phyloP scores from a whole-genome alignment of 2,888 invertebrate species.

The Malacosoma neustria region DNA sequence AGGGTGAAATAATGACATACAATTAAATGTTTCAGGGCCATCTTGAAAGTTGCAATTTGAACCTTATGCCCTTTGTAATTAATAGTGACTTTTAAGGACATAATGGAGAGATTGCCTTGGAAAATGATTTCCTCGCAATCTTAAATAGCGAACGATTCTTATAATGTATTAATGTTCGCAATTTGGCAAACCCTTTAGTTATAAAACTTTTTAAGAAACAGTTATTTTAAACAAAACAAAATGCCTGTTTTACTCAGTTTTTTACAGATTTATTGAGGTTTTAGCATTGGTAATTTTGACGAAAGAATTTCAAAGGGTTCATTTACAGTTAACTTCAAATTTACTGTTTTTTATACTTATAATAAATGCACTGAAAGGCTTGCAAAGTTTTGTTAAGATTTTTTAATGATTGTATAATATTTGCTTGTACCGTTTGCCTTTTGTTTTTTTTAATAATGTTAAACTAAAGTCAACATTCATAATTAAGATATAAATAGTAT shows the following conservation, averaged over 20 bases:
- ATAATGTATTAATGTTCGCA: slow-evolving; percentile 36
- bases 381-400: background rate
- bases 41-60: slow-evolving; percentile 1
- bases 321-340: slow-evolving; percentile 12
- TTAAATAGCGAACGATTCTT: slow-evolving; percentile 42
- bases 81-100: slow-evolving; percentile 1
- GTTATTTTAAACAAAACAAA: slow-evolving; percentile 25
- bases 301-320: slow-evolving; percentile 49
- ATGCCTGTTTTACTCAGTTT: slow-evolving; percentile 15
- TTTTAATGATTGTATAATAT: too few relatives aligned
- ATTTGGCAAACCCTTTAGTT: slow-evolving; percentile 47
- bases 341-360: slow-evolving; percentile 3
- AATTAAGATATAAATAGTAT: too few relatives aligned
- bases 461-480: too few relatives aligned
- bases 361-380: background rate
- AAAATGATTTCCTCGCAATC: slow-evolving; percentile 33
- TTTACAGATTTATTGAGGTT: slow-evolving; percentile 35
- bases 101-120: slow-evolving; percentile 18
- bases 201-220: slow-evolving; percentile 25
- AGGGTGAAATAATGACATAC: slow-evolving; percentile 45
- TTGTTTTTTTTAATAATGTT: too few relatives aligned
- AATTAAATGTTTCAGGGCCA: slow-evolving; percentile 19
- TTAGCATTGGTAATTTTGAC: slow-evolving; percentile 29
- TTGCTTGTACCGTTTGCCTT: too few relatives aligned
- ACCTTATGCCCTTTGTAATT: slow-evolving; percentile 7